A percentile compares a stretch with the other conserved stretches of the same genome.
phyloP scores from a whole-genome alignment of 2,797 vertebrate genomes.

The Chelonia mydas region DNA sequence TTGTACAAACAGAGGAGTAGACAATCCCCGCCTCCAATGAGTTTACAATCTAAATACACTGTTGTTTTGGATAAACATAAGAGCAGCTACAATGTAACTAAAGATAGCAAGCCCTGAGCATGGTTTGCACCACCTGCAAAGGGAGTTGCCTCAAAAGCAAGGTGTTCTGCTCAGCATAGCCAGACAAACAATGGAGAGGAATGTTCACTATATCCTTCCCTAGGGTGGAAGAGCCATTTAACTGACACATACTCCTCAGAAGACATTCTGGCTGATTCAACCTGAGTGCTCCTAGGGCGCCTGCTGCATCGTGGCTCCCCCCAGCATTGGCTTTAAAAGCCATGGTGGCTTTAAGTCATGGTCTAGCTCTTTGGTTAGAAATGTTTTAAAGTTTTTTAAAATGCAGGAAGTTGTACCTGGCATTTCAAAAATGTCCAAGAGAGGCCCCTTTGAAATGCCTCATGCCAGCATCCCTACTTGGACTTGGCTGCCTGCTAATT shows the following conservation, averaged over 20 bases:
- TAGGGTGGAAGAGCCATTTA: not conserved
- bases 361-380: not conserved
- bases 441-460: not conserved
- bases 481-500: not conserved
- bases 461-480: not conserved
- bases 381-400: not conserved
- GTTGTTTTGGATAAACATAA: not conserved
- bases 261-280: rapidly evolving
- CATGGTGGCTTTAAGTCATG: not conserved
- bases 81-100: not conserved
- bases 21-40: too few relatives aligned
- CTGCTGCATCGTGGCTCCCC: not conserved
- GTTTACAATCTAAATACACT: too few relatives aligned
- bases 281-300: not conserved
- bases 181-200: not conserved
- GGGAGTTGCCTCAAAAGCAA: not conserved
- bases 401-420: not conserved
- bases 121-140: not conserved
- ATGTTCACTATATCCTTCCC: not conserved
- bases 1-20: too few relatives aligned
- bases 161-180: not conserved
- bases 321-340: not conserved
- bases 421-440: not conserved
- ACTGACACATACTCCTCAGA: rapidly evolving
- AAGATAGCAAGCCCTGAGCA: too few relatives aligned